Evolutionary conservation across 2,113 vertebrate genomes (phyloP), one percentile per base, ranked within the genome.

Genomic region (Siphamia tubifer): DNA sequence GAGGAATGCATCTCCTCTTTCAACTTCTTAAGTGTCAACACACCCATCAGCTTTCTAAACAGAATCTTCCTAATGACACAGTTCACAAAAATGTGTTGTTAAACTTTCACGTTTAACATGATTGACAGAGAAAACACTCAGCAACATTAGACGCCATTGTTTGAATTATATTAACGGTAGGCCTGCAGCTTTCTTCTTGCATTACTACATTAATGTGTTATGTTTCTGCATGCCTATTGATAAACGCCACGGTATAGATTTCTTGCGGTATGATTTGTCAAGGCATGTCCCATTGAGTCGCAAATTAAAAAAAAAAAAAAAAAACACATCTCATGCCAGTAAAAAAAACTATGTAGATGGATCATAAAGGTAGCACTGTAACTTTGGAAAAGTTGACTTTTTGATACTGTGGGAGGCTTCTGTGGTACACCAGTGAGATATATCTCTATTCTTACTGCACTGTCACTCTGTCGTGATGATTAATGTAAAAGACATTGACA

Each of bases 401-500:
- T 35, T 67, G 45, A 49, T 20, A 48, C 45, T 56, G 53, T 68
- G 40, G 28, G 24, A 39, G 45, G 31, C 39, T 70, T 60, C 49
- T 72, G 54, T 49, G 44, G 11, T 65, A 44, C 43, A 47, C 27
- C 47, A 20, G 53, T 42, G 74, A 79, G 73, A 61, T 58, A 9
- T 62, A 80, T 85, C 80, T 80, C 32, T 66, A 68, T 71, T 87
- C 44, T 68, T 63, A 58, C 47, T 34, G 20, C 51, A 58, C 82
- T 83, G 84, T 80, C 79, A 78, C 51, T 64, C 68, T 51, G 60
- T 69, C 60, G 34, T 53, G 74, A 87, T 92, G 90, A 92, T 91
- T 88, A 90, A 92, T 91, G 82, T 79, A 69, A 83, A 76, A 66
- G 56, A 82, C 66, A 74, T 84, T 90, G 89, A 92, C 84, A 84